phyloP scores from a whole-genome alignment of 2,797 vertebrate genomes.

The Garrulus glandarius region DNA sequence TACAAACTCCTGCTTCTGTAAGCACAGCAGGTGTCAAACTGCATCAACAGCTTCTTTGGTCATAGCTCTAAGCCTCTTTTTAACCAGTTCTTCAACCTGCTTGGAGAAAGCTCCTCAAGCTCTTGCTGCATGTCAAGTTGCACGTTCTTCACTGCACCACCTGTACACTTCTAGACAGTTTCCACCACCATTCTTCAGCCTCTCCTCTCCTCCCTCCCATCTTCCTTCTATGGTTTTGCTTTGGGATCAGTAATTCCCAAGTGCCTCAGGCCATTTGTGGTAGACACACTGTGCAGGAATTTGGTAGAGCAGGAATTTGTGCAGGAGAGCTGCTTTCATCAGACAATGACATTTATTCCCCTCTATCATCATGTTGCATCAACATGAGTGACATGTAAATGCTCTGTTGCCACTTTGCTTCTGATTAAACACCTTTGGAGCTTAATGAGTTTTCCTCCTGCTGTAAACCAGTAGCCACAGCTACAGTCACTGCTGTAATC shows the following conservation, averaged over 20 bases:
- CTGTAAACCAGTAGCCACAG: background rate
- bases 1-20: background rate
- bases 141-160: background rate
- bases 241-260: background rate
- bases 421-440: background rate
- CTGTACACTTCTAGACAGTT: background rate
- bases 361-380: background rate
- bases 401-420: background rate
- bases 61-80: background rate
- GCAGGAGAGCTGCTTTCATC: background rate
- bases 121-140: background rate
- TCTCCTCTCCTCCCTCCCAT: background rate
- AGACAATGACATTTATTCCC: background rate
- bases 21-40: slow-evolving; percentile 20
- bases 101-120: background rate
- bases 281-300: background rate
- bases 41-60: slow-evolving; percentile 4
- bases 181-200: background rate
- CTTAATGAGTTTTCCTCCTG: background rate
- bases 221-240: background rate
- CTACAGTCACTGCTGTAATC: background rate
- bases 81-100: slow-evolving; percentile 25
- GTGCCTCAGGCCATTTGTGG: background rate
- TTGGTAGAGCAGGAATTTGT: background rate
- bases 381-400: background rate